Evolutionary conservation across 2,888 invertebrate species (phyloP).

Genomic region (Brachylomia viminalis): DNA sequence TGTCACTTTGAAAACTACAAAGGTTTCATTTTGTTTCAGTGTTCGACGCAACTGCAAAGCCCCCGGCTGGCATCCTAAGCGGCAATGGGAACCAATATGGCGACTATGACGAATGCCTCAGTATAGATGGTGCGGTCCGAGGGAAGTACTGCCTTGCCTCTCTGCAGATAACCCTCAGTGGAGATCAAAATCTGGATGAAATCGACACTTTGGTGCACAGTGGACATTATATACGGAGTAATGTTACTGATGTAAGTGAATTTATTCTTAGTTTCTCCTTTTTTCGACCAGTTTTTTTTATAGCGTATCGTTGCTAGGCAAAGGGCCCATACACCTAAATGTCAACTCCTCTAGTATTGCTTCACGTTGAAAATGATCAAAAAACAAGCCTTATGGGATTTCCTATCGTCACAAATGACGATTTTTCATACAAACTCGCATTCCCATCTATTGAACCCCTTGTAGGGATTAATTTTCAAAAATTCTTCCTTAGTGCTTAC

Average conservation of each 20-base stretch:
- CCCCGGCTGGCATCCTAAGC: conserved; percentile 92
- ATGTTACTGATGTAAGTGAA: conserved; percentile 89
- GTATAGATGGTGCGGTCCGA: conserved; percentile 87
- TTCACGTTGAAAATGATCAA: neutral
- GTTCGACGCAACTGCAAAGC: conserved; percentile 93
- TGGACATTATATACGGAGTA: conserved; percentile 88
- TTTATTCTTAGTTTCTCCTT: neutral
- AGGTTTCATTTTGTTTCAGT: conserved; percentile 85
- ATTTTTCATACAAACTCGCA: neutral
- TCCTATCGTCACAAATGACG: neutral
- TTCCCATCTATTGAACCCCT: neutral
- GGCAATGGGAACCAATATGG: conserved; percentile 93
- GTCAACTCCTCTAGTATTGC: neutral
- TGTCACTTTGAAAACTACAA: neutral
- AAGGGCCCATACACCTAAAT: neutral
- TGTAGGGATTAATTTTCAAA: neutral
- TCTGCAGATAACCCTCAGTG: conserved; percentile 84
- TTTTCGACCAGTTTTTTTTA: neutral
- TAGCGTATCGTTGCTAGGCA: neutral
- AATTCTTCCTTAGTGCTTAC: neutral
- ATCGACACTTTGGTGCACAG: conserved; percentile 88
- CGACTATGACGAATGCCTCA: conserved; percentile 93
- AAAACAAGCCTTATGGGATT: neutral
- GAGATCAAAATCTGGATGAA: conserved; percentile 72
- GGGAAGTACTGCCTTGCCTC: conserved; percentile 93